Evolutionary conservation across 2,797 vertebrate species (phyloP).

Genomic region (Cirrhinus molitorella): DNA sequence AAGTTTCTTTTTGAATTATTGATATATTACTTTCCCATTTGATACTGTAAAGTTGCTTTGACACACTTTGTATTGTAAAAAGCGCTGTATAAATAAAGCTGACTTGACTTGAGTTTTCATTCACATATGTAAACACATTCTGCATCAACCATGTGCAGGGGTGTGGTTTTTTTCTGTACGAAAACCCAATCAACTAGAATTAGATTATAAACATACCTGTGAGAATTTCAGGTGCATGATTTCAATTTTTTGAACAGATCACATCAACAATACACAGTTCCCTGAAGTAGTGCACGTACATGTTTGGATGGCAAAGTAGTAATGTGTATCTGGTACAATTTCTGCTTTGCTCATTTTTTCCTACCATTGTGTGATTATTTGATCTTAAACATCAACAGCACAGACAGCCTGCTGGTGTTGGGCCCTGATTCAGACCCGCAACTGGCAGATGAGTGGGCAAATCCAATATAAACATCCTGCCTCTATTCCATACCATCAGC

Average conservation of each 20-base stretch:
- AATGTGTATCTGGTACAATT: not conserved
- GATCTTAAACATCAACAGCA: slow-evolving; percentile 10
- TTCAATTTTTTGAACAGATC: not conserved
- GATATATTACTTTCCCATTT: no score
- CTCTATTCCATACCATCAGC: slow-evolving; percentile 32
- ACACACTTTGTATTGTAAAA: no score
- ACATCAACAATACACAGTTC: not conserved
- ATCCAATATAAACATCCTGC: slow-evolving; percentile 50
- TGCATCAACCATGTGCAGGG: not conserved
- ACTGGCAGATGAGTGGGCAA: slow-evolving; percentile 16
- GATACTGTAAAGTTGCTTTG: no score
- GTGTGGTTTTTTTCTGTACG: not conserved
- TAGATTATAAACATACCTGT: not conserved
- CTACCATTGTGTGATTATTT: slow-evolving; percentile 12
- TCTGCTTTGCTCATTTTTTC: slow-evolving; percentile 8
- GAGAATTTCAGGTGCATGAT: not conserved
- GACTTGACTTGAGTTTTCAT: not conserved
- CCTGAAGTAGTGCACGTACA: not conserved
- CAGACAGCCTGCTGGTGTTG: slow-evolving; percentile 2
- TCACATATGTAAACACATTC: not conserved
- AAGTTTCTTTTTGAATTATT: no score
- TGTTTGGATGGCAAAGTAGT: not conserved
- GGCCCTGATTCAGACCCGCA: slow-evolving; percentile 29
- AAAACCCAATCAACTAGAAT: not conserved
- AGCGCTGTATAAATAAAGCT: no score